Evolutionary conservation across 2,888 invertebrate genomes (phyloP), one percentile per base, ranked within the genome.

Genomic region (Stratiomys singularior): DNA sequence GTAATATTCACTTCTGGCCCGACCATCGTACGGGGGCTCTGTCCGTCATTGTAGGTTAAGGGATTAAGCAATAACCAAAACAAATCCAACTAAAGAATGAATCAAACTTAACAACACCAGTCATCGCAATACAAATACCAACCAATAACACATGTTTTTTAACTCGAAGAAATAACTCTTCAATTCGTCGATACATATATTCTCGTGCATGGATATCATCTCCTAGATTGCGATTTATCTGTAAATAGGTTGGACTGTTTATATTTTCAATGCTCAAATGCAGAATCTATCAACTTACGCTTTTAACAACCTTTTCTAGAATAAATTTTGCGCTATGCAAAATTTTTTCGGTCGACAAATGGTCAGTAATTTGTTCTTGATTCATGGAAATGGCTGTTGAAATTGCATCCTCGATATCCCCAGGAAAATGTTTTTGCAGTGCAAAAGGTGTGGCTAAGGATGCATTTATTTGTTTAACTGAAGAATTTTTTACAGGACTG

Each of bases 271-370:
- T 23, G 7, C 27, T 7, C n/a, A n/a, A 13, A 15, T 27, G 9
- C 15, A 28, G 27, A 66, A 66, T 11, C 27, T 4, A 3, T 23
- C 18, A 25, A 13, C 27, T 21, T 77, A 85, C 84, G 2, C 83
- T 84, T 0, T 80, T 80, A 1, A 87, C 74, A 66, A 86, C 84
- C n/a, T 83, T 81, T 58, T 84, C 82, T 18, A 84, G 80, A 25
- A 87, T 87, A 30, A 83, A 86, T 44, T 84, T 83, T 0, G 86
- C 87, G 1, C 85, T 84, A 79, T 85, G 85, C 15, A 79, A 4
- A 56, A 76, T 69, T 60, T 27, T 56, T 23, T 76, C 60, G 21
- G 74, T 27, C 0, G 67, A 46, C 23, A 44, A 28, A 25, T 23
- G 25, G 21, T 76, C 30, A 3, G 30, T n/a, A 28, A 13, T 13